phyloP scores from a whole-genome alignment of 2,113 vertebrate genomes.

The Sorex araneus region DNA sequence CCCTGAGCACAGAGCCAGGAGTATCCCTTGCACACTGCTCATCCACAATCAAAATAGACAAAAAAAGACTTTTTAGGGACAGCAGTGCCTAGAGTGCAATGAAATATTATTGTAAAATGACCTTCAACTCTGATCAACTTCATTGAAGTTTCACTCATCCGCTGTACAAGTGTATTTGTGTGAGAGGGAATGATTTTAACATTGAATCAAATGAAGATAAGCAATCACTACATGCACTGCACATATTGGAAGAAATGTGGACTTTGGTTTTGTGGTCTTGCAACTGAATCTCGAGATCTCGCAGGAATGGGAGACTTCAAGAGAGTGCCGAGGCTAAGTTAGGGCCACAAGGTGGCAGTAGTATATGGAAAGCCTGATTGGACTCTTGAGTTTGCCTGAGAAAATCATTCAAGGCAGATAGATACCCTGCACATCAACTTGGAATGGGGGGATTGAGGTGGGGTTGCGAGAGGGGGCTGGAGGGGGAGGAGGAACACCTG shows the following conservation, averaged over 20 bases:
- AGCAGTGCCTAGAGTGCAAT: background rate
- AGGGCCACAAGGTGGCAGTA: conserved; percentile 27
- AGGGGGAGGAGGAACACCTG: too few species aligned
- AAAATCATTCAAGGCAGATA: background rate
- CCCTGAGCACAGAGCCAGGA: too few species aligned
- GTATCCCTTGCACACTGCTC: too few species aligned
- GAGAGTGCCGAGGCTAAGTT: background rate
- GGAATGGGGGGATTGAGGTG: background rate
- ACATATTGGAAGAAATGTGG: background rate
- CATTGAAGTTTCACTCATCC: background rate
- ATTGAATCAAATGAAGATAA: background rate
- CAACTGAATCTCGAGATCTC: background rate
- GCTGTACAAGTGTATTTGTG: background rate
- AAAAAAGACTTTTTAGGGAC: background rate
- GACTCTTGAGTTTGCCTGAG: background rate
- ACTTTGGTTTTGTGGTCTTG: background rate
- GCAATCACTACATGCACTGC: background rate
- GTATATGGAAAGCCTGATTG: background rate
- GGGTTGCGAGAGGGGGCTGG: too few species aligned
- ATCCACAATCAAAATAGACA: background rate
- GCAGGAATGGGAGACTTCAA: background rate
- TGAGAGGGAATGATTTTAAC: background rate
- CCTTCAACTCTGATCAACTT: background rate
- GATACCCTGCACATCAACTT: fast-evolving
- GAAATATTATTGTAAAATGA: background rate